A percentile compares a stretch with the other conserved stretches of the same genome.
These are phyloP conservation scores for Hydrochoerus hydrochaeris DNA, from an alignment of 2,113 vertebrate genomes.

Conservation along the genomic window DNA sequence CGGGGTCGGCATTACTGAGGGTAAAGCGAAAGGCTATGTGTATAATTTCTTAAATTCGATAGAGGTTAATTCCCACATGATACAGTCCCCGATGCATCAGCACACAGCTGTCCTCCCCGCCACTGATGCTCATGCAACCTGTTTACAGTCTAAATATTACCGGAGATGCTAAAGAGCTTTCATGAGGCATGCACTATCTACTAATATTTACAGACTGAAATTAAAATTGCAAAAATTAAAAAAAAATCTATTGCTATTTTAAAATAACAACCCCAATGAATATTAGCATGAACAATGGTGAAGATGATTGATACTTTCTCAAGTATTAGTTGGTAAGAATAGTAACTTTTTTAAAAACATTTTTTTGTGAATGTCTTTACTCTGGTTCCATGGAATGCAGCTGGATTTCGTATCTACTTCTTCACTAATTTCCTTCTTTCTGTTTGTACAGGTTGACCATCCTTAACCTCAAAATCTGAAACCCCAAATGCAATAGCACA, in stretches of 20 bases:
- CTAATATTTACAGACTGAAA: neutral
- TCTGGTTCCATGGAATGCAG: neutral
- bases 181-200: neutral
- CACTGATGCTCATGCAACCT: neutral
- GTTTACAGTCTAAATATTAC: neutral
- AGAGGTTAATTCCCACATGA: neutral
- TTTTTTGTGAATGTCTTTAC: neutral
- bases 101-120: neutral
- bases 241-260: neutral
- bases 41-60: neutral
- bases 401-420: neutral
- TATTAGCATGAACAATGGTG: neutral
- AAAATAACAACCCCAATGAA: neutral
- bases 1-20: neutral
- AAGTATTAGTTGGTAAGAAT: neutral
- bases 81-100: neutral
- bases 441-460: neutral
- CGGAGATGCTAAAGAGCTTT: neutral
- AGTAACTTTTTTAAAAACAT: neutral
- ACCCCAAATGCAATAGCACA: neutral
- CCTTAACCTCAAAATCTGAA: neutral
- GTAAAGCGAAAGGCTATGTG: neutral
- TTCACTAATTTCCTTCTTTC: constrained; percentile 13
- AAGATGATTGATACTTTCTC: neutral
- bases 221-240: neutral